Evolutionary conservation across 1,140 invertebrate species (phyloP).

Genomic region (Apis mellifera): Amel_HAv3.1 CM009938.2:8345001-8345500

Average conservation of each 20-base stretch:
- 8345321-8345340: conserved; percentile 71
- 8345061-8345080: no score
- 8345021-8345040: neutral
- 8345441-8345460: conserved; percentile 75
- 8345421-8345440: conserved; percentile 75
- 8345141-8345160: conserved; percentile 57
- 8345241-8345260: neutral
- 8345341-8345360: conserved; percentile 47
- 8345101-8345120: no score
- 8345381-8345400: conserved; percentile 17
- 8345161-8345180: conserved; percentile 72
- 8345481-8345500: conserved; percentile 76
- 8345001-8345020: conserved; percentile 39
- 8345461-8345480: conserved; percentile 67
- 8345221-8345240: conserved; percentile 64
- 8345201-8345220: conserved; percentile 68
- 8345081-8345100: no score
- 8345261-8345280: conserved; percentile 51
- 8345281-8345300: conserved; percentile 72
- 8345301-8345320: conserved; percentile 68
- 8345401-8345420: conserved; percentile 72
- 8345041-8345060: no score
- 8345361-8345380: no score
- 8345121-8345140: conserved; percentile 22
- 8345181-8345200: conserved; percentile 72